Percentiles rank a stretch among this genome's conserved stretches.
Conservation (phyloP, 2,113 vertebrate genomes). For the Phrynosoma platyrhinos region DNA sequence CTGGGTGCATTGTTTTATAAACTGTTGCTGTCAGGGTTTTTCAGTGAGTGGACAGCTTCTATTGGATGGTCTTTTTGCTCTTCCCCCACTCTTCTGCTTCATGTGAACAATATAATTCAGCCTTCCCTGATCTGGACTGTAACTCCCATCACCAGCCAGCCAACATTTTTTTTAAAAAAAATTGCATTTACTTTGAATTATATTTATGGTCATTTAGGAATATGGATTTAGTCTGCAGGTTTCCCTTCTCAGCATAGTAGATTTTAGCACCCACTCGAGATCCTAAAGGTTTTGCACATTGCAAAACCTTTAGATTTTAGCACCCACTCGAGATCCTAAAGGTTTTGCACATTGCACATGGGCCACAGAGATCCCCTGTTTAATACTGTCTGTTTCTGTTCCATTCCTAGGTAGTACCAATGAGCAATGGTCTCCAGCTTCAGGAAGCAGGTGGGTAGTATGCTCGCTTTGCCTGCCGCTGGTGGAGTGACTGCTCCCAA, state of each 20-base stretch:
- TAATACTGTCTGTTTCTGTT: neutral
- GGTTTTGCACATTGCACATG: neutral
- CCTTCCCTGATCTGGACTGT: neutral
- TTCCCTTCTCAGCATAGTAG: neutral
- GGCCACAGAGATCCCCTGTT: neutral
- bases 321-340: too few relatives aligned
- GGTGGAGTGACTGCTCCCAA: neutral
- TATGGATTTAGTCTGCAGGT: neutral
- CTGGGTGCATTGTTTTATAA: neutral
- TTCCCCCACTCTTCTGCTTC: neutral
- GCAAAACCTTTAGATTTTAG: neutral
- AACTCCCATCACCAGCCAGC: neutral
- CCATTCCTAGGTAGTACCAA: neutral
- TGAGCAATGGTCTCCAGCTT: neutral
- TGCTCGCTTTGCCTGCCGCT: neutral
- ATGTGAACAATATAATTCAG: neutral
- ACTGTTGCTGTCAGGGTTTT: too few relatives aligned
- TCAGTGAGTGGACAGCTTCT: neutral
- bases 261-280: neutral
- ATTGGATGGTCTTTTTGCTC: neutral
- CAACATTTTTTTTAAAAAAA: too few relatives aligned
- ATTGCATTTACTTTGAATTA: too few relatives aligned
- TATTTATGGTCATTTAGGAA: neutral
- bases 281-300: neutral
- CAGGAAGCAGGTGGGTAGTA: conserved; percentile 20